Conservation (phyloP, 2,888 invertebrate genomes). For the Pherbina coryleti region DNA sequence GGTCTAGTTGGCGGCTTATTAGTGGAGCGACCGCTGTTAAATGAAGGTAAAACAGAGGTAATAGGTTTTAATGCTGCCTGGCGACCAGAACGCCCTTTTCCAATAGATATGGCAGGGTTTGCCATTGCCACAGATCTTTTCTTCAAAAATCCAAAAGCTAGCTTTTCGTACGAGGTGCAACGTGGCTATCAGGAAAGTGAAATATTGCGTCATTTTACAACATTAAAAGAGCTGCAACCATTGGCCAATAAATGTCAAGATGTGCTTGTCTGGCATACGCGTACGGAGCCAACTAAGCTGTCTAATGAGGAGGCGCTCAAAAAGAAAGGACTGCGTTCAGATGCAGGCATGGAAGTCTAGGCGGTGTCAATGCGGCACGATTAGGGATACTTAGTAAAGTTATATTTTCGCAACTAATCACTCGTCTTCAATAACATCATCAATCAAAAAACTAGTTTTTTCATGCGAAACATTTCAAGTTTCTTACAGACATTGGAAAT, state of each 20-base stretch:
- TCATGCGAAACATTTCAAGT: too few relatives aligned
- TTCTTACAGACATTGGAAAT: neutral
- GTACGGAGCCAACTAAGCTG: constrained; percentile 90
- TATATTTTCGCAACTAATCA: too few relatives aligned
- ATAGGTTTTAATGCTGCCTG: constrained; percentile 80
- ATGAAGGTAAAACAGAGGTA: constrained; percentile 73
- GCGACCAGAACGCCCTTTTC: constrained; percentile 92
- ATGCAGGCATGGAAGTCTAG: constrained; percentile 74
- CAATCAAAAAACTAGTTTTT: too few relatives aligned
- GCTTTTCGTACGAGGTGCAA: constrained; percentile 86
- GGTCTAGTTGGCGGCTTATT: constrained; percentile 95
- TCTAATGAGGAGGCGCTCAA: constrained; percentile 75
- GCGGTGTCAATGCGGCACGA: neutral
- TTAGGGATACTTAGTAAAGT: too few relatives aligned
- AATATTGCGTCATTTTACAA: constrained; percentile 81
- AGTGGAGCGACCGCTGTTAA: constrained; percentile 89
- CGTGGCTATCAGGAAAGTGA: constrained; percentile 92
- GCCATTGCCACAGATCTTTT: constrained; percentile 86
- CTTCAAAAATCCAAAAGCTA: constrained; percentile 78
- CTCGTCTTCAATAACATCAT: too few relatives aligned
- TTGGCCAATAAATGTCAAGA: constrained; percentile 91
- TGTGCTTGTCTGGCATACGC: constrained; percentile 98
- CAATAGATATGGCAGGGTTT: constrained; percentile 98
- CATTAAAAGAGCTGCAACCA: constrained; percentile 86
- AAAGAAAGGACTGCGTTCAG: constrained; percentile 72